Conservation (phyloP, 2,113 vertebrate species). For the Oceanodroma tethys region DNA sequence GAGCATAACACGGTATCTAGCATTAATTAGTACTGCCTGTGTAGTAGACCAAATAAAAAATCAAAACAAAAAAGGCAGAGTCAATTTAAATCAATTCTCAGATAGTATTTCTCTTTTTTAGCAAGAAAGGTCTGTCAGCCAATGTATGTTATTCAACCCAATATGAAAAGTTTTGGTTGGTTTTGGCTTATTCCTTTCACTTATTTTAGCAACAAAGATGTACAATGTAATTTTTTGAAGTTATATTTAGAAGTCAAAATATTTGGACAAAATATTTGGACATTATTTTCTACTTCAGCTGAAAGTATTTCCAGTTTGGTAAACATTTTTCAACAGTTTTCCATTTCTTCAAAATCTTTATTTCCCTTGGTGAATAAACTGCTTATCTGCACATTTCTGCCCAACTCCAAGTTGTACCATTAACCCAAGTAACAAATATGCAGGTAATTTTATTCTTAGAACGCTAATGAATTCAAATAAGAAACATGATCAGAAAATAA, state of each 20-base stretch:
- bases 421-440: neutral
- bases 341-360: neutral
- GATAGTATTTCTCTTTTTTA: neutral
- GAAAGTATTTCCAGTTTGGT: neutral
- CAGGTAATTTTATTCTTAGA: neutral
- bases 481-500: neutral
- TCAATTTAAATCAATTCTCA: neutral
- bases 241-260: neutral
- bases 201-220: neutral
- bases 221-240: neutral
- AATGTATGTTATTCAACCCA: neutral
- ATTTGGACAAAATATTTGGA: neutral
- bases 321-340: neutral
- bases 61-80: neutral
- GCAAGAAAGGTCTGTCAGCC: neutral
- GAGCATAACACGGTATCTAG: neutral
- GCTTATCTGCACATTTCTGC: neutral
- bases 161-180: neutral
- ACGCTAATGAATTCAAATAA: neutral
- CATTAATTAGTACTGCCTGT: neutral
- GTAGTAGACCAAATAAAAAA: neutral
- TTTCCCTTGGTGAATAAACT: neutral
- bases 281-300: neutral
- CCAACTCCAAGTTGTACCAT: neutral
- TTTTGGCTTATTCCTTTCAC: neutral